Evolutionary conservation across 2,113 vertebrate species (phyloP), one percentile per base, ranked within the genome.

Genomic region (Promerops cafer): DNA sequence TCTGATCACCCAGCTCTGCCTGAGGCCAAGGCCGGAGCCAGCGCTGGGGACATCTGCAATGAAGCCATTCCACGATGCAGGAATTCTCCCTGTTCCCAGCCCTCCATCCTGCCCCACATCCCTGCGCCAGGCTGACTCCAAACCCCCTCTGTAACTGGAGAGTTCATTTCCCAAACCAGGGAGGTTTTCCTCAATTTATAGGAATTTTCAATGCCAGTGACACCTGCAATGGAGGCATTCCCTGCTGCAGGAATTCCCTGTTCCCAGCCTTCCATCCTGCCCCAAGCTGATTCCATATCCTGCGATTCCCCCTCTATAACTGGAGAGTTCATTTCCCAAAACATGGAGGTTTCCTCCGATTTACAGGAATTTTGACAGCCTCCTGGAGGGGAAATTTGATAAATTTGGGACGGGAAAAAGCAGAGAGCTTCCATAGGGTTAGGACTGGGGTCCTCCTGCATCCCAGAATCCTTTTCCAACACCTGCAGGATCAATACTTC

Each of bases 71-170:
- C 70, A 22, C 8, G 49, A 3, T 0, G 0, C 53, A 11, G 53
- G 78, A 56, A 52, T 74, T 40, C 59, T 35, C 56, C 76, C 79
- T 20, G 2, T 24, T 75, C 33, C 74, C 33, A 52, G 37, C 23
- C 33, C 16, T 81, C 63, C 27, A 4, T 71, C 78, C 91, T 7
- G 3, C 70, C 37, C 57, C 77, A 45, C 18, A 4, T 60, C 76
- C 79, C 50, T 44, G 39, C 30, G 40, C 40, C 75, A 45, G 4
- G 42, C 9, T 26, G 45, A 19, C 7, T 65, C 74, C 22, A 14
- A 4, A 14, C 4, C n/a, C 11, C 11, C 45, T 7, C n/a, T 13
- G 13, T 2, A 22, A 60, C 0, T 10, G n/a, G 7, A 56, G 28
- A 40, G 19, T 16, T 82, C 26, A 24, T 53, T 76, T 72, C 50